Percentiles rank a stretch among this genome's conserved stretches.
phyloP scores from a whole-genome alignment of 1,140 invertebrate species.

The Pomacea maculata region DNA sequence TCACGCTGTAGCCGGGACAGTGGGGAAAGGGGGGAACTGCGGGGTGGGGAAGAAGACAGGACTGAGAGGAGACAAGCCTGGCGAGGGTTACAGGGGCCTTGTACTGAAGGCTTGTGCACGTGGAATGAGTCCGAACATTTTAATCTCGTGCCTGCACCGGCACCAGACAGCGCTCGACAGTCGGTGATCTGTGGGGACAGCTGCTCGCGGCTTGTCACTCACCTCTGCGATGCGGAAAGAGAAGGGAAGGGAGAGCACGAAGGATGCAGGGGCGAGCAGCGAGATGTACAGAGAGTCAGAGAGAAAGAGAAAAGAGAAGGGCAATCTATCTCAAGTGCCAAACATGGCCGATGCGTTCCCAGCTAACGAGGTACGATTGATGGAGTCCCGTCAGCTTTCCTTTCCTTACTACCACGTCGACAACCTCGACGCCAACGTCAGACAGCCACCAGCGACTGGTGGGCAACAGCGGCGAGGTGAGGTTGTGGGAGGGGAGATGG shows the following conservation, averaged over 20 bases:
- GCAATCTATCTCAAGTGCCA: constrained; percentile 7
- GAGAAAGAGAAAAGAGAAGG: background rate
- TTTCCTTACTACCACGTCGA: constrained; percentile 6
- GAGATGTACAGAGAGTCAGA: background rate
- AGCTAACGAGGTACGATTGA: constrained; percentile 7
- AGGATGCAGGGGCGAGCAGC: background rate
- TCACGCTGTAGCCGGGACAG: background rate
- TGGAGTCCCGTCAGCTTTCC: background rate
- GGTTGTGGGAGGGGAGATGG: too few species aligned
- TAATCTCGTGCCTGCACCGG: too few species aligned
- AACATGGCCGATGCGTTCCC: background rate
- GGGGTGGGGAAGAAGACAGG: background rate
- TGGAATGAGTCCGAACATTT: too few species aligned
- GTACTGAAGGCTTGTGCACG: too few species aligned
- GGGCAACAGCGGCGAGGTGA: too few species aligned
- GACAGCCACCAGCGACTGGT: background rate
- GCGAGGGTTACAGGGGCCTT: too few species aligned
- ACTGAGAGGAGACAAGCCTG: background rate
- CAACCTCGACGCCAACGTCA: constrained; percentile 5
- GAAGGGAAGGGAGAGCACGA: constrained; percentile 2
- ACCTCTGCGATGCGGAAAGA: background rate
- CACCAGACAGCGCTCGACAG: too few species aligned
- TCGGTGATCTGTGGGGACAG: too few species aligned
- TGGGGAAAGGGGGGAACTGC: background rate
- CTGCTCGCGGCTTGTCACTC: too few species aligned